Evolutionary conservation across 2,888 invertebrate species (phyloP), one percentile per base, ranked within the genome.

Genomic region (Ganaspis brasiliensis): DNA sequence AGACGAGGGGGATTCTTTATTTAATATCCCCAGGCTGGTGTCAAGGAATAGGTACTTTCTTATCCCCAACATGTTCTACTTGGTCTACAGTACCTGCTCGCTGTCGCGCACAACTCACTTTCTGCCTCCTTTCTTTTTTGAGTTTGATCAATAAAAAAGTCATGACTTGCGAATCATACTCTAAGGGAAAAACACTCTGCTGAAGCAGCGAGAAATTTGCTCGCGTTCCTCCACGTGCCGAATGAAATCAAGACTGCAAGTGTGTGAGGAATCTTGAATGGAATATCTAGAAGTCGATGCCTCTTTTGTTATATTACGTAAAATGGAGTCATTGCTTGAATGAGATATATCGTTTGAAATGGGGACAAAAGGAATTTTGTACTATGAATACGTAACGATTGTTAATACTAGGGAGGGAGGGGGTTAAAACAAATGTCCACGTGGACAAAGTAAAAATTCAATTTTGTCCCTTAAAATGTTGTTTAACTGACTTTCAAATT

Each of bases 11-110:
- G 82, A 81, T 81, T 84, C 84, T 84, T 84, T 84, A 84, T 84
- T 84, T 84, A 84, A 84, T 84, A 84, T 80, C 84, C 84, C 73
- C 77, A 77, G 82, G 84, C 82, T 81, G 82, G 82, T 81, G 76
- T 84, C 79, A 80, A 82, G 81, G 81, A 79, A 82, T 79, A 76
- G 19, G 40, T 24, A 67, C 24, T 14, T 67, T 21, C 67, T 61
- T 14, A 61, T 16, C 37, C 61, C 12, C 19, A 16, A 21, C 67
- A 45, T 67, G 67, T 40, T 45, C 67, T n/a, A 45, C 67, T 40
- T 45, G 26, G 31, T 31, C 31, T 31, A 31, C 31, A 16, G 5
- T 49, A 40, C 67, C 67, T 45, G 21, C 24, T 52, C n/a, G n/a
- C 52, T 52, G n/a, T 52, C 19, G 16, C 45, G 12, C 19, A 12